Evolutionary conservation across 2,888 invertebrate species (phyloP).

Genomic region (Coremacera marginata): DNA sequence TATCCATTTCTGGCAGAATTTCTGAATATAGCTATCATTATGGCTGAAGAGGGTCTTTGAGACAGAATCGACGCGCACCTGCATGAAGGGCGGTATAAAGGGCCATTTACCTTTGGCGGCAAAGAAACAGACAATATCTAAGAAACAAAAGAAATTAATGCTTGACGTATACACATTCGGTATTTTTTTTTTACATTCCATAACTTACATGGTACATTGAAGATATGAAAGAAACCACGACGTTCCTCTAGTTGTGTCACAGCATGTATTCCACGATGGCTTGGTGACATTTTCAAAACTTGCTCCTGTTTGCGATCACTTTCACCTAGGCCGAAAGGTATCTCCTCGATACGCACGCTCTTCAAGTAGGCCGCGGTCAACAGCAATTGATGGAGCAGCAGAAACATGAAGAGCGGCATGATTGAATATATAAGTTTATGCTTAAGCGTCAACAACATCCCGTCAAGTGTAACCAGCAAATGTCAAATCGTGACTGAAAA

Average conservation of each 20-base stretch:
- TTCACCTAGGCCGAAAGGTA: conserved; percentile 53
- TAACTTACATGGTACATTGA: conserved; percentile 65
- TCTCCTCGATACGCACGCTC: conserved; percentile 58
- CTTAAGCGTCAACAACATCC: conserved; percentile 43
- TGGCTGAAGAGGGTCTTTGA: conserved; percentile 62
- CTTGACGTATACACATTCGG: background rate
- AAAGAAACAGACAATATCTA: conserved; percentile 67
- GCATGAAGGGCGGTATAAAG: conserved; percentile 66
- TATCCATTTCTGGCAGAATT: conserved; percentile 66
- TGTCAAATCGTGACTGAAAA: conserved; percentile 49
- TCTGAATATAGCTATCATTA: conserved; percentile 62
- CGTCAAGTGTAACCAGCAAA: background rate
- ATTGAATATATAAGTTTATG: conserved; percentile 48
- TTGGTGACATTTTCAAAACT: conserved; percentile 13
- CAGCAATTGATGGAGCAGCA: conserved; percentile 48
- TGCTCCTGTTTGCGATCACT: conserved; percentile 20
- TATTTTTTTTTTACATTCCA: conserved; percentile 6
- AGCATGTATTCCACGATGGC: conserved; percentile 55
- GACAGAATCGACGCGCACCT: conserved; percentile 61
- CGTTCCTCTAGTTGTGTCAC: conserved; percentile 60
- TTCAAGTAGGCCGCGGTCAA: conserved; percentile 56
- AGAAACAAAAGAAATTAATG: conserved; percentile 2
- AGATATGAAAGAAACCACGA: conserved; percentile 63
- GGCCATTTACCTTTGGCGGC: conserved; percentile 69
- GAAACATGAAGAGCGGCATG: conserved; percentile 54